Evolutionary conservation across 2,888 invertebrate species (phyloP), one percentile per base, ranked within the genome.

Genomic region (Tetrapedia diversipes): DNA sequence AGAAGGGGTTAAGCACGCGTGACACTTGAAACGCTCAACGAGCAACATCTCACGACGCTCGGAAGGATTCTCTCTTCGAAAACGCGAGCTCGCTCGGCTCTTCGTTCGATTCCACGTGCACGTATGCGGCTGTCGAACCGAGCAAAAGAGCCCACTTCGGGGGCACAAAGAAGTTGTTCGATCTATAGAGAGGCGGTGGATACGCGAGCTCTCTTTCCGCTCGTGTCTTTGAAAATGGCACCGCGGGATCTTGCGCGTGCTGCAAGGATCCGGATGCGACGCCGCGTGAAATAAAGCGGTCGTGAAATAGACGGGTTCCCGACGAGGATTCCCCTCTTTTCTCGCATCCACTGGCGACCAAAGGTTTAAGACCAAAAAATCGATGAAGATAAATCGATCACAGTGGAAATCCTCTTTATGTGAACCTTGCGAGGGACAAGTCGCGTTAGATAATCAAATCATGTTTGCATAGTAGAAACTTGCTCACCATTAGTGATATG

Each of bases 141-240:
- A 60, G 68, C 53, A 68, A 66, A 77, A 77, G 77, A 79, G 68
- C 57, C 83, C 69, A 77, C 80, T 80, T 59, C 65, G 53, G 27
- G 56, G n/a, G 63, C 49, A 83, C 83, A 82, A 84, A 83, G 82
- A 79, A 83, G 79, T 79, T 77, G 74, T 78, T 41, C 74, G 74
- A 82, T 75, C 77, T 59, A 77, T 72, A 59, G 69, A 78, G 61
- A 70, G 64, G 34, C 29, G 7, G 47, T 37, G 41, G 69, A 53
- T 67, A 67, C 69, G 71, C 61, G 69, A 65, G 54, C 61, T 56
- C 61, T 56, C 70, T 56, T 51, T 56, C 47, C 59, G 32, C 47
- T 51, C 29, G 53, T 56, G 59, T 64, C 76, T 73, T 76, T 71
- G 70, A 76, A 43, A 53, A 59, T 53, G 66, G 27, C 56, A 68